A percentile compares a stretch with the other conserved stretches of the same genome.
phyloP scores from a whole-genome alignment of 2,113 vertebrate species.

The Dendrocopos noguchii region DNA sequence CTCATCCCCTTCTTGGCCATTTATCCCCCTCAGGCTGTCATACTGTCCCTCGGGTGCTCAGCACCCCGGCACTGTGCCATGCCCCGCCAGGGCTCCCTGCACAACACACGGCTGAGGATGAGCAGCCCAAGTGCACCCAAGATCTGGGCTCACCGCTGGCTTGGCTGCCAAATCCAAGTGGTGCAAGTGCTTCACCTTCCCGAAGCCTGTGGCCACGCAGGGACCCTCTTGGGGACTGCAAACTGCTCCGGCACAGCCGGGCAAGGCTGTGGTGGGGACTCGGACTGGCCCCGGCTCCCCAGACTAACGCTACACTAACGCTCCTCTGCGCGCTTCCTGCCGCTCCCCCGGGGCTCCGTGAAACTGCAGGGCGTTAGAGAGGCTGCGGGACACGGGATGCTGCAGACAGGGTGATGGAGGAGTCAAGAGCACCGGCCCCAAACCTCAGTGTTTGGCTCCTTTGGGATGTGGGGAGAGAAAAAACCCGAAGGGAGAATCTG shows the following conservation, averaged over 20 bases:
- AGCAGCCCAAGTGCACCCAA: not conserved
- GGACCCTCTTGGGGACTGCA: accelerated
- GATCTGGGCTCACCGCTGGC: not conserved
- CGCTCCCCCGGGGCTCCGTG: not conserved
- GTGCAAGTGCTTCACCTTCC: not conserved
- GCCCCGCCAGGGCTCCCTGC: not conserved
- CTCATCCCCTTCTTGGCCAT: not conserved
- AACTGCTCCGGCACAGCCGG: accelerated
- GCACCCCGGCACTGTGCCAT: accelerated
- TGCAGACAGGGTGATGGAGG: not conserved
- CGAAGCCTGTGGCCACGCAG: accelerated
- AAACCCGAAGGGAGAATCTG: not conserved
- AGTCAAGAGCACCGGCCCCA: accelerated
- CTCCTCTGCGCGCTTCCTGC: constrained; percentile 11
- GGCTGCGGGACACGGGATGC: not conserved
- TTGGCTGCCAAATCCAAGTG: not conserved
- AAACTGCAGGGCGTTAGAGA: not conserved
- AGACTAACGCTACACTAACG: constrained; percentile 60
- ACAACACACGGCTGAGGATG: accelerated
- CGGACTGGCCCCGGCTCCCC: not conserved
- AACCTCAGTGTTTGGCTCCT: not conserved
- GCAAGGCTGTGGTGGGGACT: accelerated
- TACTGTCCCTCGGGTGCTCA: not conserved
- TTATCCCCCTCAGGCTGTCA: not conserved
- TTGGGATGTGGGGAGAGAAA: not conserved